Conservation (phyloP, 2,797 vertebrate genomes). For the Channa striata region DNA sequence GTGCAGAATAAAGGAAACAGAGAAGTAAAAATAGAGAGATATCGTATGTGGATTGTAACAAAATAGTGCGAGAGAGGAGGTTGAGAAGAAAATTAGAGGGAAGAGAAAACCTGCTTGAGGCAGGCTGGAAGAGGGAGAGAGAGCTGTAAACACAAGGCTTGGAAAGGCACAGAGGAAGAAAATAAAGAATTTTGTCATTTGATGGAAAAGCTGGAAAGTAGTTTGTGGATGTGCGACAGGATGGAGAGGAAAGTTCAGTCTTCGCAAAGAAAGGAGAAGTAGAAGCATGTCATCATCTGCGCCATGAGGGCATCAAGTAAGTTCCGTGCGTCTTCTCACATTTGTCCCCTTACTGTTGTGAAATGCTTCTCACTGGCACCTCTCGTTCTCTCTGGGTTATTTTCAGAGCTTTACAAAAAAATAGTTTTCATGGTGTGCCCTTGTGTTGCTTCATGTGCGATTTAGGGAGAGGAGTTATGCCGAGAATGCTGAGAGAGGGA, state of each 20-base stretch:
- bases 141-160: constrained; percentile 62
- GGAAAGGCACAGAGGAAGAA: constrained; percentile 43
- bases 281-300: constrained; percentile 53
- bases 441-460: constrained; percentile 49
- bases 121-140: constrained; percentile 62
- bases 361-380: constrained; percentile 7
- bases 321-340: constrained; percentile 12
- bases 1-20: background rate
- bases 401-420: constrained; percentile 39
- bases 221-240: constrained; percentile 39
- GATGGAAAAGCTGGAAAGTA: constrained; percentile 45
- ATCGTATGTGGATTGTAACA: constrained; percentile 48
- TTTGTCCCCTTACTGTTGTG: background rate
- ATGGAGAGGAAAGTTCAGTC: constrained; percentile 51
- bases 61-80: constrained; percentile 55
- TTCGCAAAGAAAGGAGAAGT: constrained; percentile 37
- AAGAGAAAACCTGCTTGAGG: constrained; percentile 70
- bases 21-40: constrained; percentile 47
- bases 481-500: constrained; percentile 67
- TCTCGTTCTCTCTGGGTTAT: constrained; percentile 34
- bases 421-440: constrained; percentile 19
- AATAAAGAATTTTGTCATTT: constrained; percentile 23
- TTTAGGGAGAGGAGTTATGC: constrained; percentile 68
- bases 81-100: constrained; percentile 73
- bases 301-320: constrained; percentile 80